A percentile compares a stretch with the other conserved stretches of the same genome.
These are phyloP conservation scores for Zelleria hepariella DNA, from an alignment of 2,888 invertebrate species.

Conservation along the genomic window DNA sequence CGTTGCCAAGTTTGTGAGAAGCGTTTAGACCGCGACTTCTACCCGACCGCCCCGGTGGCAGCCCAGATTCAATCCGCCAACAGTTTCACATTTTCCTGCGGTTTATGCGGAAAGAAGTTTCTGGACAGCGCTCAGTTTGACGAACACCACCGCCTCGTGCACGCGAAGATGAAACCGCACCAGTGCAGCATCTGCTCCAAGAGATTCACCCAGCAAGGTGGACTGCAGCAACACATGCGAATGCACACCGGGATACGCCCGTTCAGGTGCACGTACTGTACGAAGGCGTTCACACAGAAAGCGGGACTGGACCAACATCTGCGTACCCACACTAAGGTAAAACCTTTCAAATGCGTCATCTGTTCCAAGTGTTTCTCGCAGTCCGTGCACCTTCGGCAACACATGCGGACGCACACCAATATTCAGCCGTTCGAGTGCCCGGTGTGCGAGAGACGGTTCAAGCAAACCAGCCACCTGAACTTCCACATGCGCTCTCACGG, in stretches of 20 bases:
- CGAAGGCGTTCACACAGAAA: slow-evolving; percentile 62
- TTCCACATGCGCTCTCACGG: slow-evolving; percentile 59
- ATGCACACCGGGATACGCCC: slow-evolving; percentile 61
- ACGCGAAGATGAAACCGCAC: slow-evolving; percentile 55
- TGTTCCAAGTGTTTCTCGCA: slow-evolving; percentile 62
- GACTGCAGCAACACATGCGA: slow-evolving; percentile 61
- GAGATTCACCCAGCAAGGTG: slow-evolving; percentile 60
- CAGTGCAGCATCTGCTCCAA: slow-evolving; percentile 56
- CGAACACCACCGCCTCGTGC: slow-evolving; percentile 49
- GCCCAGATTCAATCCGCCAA: slow-evolving; percentile 24
- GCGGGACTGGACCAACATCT: slow-evolving; percentile 63
- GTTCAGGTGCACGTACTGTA: slow-evolving; percentile 53
- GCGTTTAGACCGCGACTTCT: slow-evolving; percentile 44
- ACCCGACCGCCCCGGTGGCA: slow-evolving; percentile 15
- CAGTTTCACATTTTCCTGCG: slow-evolving; percentile 38
- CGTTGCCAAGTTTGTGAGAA: slow-evolving; percentile 67
- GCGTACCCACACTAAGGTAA: slow-evolving; percentile 61
- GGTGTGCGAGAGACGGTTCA: slow-evolving; percentile 51
- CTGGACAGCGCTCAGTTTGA: slow-evolving; percentile 40
- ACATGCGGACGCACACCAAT: slow-evolving; percentile 66
- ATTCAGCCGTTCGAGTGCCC: slow-evolving; percentile 62
- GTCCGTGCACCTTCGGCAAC: slow-evolving; percentile 60
- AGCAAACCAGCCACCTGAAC: slow-evolving; percentile 63
- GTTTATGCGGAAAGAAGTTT: slow-evolving; percentile 45
- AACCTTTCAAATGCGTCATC: slow-evolving; percentile 61